Evolutionary conservation across 2,888 invertebrate genomes (phyloP).

Genomic region (Drosophila colorata): DNA sequence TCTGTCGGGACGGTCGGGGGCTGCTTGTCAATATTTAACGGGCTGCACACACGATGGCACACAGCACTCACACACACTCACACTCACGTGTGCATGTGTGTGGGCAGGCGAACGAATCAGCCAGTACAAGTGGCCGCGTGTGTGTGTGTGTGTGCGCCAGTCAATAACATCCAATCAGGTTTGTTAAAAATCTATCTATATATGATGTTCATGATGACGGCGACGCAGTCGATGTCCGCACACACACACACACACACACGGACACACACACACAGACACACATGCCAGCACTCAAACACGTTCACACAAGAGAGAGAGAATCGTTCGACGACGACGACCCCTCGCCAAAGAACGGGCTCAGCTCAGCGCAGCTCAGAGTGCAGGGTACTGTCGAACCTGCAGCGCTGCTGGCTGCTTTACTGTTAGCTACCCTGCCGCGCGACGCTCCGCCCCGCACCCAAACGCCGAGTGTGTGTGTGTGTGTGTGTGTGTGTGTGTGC

Average conservation of each 20-base stretch:
- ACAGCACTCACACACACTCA: constrained; percentile 5
- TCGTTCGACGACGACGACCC: constrained; percentile 50
- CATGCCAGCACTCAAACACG: constrained; percentile 12
- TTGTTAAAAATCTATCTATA: constrained; percentile 85
- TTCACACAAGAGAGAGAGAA: constrained; percentile 17
- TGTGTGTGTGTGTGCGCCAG: constrained; percentile 71
- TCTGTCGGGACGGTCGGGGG: constrained; percentile 27
- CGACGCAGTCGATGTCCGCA: constrained; percentile 81
- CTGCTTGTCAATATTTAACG: constrained; percentile 54
- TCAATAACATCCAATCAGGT: constrained; percentile 86
- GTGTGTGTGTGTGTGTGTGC: constrained; percentile 17
- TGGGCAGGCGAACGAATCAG: constrained; percentile 70
- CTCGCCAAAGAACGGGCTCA: constrained; percentile 52
- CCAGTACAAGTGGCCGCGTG: constrained; percentile 65
- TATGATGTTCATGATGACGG: constrained; percentile 82
- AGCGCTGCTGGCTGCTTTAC: constrained; percentile 33
- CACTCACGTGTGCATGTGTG: constrained; percentile 11
- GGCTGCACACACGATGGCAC: constrained; percentile 21
- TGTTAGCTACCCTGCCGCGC: constrained; percentile 37
- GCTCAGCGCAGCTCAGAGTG: constrained; percentile 39
- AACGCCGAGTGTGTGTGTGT: constrained; percentile 1
- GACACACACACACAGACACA: constrained; percentile 12
- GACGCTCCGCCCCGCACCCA: constrained; percentile 39
- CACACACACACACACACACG: constrained; percentile 47
- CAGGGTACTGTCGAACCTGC: constrained; percentile 62